Evolutionary conservation across 2,113 vertebrate species (phyloP).

Genomic region (Anseranas semipalmata): DNA sequence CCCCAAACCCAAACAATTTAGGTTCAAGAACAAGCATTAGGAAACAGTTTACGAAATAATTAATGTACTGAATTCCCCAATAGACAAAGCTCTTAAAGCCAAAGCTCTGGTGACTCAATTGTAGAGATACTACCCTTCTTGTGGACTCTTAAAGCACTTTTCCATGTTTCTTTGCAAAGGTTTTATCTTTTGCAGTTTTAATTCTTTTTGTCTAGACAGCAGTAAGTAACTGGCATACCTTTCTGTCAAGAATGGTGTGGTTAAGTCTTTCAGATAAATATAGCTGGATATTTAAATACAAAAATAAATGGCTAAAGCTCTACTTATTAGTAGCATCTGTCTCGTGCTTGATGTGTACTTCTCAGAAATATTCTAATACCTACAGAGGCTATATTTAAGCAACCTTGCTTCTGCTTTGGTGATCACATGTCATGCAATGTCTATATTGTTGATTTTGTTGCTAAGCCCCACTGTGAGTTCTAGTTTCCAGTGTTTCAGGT

Average conservation of each 20-base stretch:
- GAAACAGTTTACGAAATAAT: conserved; percentile 23
- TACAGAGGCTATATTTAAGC: conserved; percentile 78
- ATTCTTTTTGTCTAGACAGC: conserved; percentile 74
- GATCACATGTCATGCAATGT: conserved; percentile 72
- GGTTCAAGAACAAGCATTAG: conserved; percentile 27
- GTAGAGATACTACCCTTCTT: neutral
- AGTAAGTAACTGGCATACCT: conserved; percentile 69
- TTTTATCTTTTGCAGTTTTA: conserved; percentile 62
- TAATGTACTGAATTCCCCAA: neutral
- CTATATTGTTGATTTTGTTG: conserved; percentile 80
- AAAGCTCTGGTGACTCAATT: neutral
- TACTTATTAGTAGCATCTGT: conserved; percentile 77
- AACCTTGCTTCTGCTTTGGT: conserved; percentile 70
- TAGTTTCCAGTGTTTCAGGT: conserved; percentile 76
- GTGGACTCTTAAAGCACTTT: conserved; percentile 32
- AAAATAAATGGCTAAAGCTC: conserved; percentile 77
- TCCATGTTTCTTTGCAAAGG: conserved; percentile 13
- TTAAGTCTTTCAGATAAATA: conserved; percentile 77
- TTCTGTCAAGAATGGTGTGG: conserved; percentile 61
- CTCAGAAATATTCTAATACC: conserved; percentile 78
- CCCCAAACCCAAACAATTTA: conserved; percentile 11
- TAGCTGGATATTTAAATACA: conserved; percentile 72
- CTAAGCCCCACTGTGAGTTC: conserved; percentile 71
- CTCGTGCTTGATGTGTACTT: conserved; percentile 72
- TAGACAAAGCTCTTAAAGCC: neutral